Conservation (phyloP, 2,797 vertebrate species). For the Odontamblyopus rebecca region DNA sequence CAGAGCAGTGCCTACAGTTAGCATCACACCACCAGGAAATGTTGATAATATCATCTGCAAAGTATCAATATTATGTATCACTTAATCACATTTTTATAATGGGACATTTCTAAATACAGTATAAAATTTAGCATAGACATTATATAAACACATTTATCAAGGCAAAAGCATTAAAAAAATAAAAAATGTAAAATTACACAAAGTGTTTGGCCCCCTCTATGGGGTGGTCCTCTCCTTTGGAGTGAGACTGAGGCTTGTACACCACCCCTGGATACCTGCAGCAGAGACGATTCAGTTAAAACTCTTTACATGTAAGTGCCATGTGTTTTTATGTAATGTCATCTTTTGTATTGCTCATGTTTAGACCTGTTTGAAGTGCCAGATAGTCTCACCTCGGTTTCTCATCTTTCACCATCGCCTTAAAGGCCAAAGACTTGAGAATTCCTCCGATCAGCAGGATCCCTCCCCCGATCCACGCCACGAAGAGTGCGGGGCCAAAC, state of each 20-base stretch:
- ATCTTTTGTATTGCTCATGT: neutral
- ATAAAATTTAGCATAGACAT: neutral
- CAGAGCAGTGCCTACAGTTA: too few species aligned
- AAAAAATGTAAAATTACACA: constrained; percentile 37
- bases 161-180: neutral
- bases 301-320: neutral
- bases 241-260: constrained; percentile 61
- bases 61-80: too few species aligned
- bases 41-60: too few species aligned
- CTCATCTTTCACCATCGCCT: constrained; percentile 76
- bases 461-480: constrained; percentile 87
- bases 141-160: neutral
- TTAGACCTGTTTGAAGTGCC: neutral
- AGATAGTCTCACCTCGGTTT: constrained; percentile 75
- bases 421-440: constrained; percentile 87
- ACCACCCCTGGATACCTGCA: constrained; percentile 58
- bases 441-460: constrained; percentile 85
- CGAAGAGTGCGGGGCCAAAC: constrained; percentile 88
- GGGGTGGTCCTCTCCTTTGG: constrained; percentile 30
- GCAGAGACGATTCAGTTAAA: neutral
- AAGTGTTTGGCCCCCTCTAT: constrained; percentile 43
- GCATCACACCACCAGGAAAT: too few species aligned
- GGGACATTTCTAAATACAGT: neutral
- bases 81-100: too few species aligned
- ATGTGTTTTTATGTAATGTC: neutral